A percentile compares a stretch with the other conserved stretches of the same genome.
Conservation (phyloP, 2,797 vertebrate genomes). For the Pseudochirops corinnae region DNA sequence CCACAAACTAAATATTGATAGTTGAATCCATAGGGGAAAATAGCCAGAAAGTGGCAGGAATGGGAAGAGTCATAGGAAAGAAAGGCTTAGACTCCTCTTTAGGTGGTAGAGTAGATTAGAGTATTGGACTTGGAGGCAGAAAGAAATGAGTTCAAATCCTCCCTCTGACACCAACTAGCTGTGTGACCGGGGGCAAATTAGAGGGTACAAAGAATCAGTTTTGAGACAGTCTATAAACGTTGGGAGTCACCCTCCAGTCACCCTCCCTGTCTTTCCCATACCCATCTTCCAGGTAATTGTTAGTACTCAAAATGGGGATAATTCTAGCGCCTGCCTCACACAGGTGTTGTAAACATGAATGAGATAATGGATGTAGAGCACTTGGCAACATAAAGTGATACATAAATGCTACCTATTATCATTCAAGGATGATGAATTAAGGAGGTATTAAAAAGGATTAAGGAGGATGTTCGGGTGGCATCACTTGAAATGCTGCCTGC, state of each 20-base stretch:
- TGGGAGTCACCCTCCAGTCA: neutral
- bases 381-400: neutral
- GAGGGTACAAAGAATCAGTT: neutral
- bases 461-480: neutral
- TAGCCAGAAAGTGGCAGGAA: neutral
- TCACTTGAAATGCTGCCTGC: neutral
- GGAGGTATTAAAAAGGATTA: neutral
- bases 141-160: neutral
- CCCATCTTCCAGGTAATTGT: neutral
- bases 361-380: neutral
- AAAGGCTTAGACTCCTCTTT: neutral
- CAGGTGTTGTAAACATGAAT: neutral
- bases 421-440: neutral
- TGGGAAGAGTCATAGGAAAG: slow-evolving; percentile 13
- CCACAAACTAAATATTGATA: neutral
- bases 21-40: neutral
- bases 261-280: neutral
- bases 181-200: neutral
- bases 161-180: neutral
- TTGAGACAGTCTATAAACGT: neutral
- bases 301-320: neutral
- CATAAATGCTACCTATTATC: neutral
- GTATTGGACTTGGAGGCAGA: neutral
- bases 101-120: neutral
- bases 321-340: neutral